phyloP scores from a whole-genome alignment of 1,140 invertebrate genomes.

The Trichomalopsis sarcophagae region DNA sequence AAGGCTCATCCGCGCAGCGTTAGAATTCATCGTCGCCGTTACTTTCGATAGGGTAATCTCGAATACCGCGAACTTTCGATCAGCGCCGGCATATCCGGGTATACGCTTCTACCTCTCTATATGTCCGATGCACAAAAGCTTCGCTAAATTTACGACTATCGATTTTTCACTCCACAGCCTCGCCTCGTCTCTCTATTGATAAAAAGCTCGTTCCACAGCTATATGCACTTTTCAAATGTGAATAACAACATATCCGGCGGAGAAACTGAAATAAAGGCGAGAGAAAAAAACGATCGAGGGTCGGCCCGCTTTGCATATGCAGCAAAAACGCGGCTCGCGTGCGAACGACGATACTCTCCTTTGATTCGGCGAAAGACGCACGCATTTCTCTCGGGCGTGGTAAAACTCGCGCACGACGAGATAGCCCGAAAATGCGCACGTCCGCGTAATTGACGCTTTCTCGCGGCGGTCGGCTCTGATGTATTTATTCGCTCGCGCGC shows the following conservation, averaged over 20 bases:
- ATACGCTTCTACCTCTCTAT: background rate
- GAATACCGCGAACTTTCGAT: no score
- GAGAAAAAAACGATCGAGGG: background rate
- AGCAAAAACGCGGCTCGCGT: background rate
- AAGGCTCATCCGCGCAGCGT: no score
- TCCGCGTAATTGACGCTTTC: conserved; percentile 19
- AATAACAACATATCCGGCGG: no score
- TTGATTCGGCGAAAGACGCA: background rate
- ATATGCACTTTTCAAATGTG: no score
- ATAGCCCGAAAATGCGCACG: no score
- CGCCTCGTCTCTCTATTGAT: background rate
- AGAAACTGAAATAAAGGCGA: no score
- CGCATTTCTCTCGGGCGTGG: background rate
- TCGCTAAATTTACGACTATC: background rate
- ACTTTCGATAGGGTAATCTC: no score
- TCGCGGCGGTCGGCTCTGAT: background rate
- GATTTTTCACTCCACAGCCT: background rate
- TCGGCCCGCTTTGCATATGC: background rate
- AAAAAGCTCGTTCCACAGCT: no score
- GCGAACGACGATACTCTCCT: background rate
- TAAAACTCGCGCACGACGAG: background rate
- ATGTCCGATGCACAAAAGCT: background rate
- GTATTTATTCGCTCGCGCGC: background rate
- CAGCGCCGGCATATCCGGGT: background rate
- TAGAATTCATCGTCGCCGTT: no score